phyloP scores from a whole-genome alignment of 2,113 vertebrate genomes.

The Pseudorhombus dupliciocellatus region DNA sequence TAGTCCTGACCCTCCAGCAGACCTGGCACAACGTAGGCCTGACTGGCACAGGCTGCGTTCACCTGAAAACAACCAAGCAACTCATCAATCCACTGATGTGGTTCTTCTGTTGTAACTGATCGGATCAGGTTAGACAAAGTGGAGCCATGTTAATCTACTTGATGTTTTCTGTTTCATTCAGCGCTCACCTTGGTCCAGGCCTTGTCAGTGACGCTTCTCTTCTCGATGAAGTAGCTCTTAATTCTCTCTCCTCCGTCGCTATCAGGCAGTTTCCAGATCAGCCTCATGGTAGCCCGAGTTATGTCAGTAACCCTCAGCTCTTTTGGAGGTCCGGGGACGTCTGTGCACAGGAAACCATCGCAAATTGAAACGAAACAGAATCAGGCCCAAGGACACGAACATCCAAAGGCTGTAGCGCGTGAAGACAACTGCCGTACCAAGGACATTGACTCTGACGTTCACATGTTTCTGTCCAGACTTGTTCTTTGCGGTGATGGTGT shows the following conservation, averaged over 20 bases:
- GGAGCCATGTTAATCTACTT: too few species aligned
- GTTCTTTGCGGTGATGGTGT: conserved; percentile 96
- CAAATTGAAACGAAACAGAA: background rate
- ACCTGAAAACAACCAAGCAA: conserved; percentile 47
- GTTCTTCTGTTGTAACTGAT: background rate
- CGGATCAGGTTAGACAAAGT: too few species aligned
- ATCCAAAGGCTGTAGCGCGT: too few species aligned
- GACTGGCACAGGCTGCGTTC: conserved; percentile 90
- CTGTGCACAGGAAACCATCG: conserved; percentile 70
- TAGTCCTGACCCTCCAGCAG: conserved; percentile 94
- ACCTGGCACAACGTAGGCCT: conserved; percentile 91
- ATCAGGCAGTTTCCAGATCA: conserved; percentile 97
- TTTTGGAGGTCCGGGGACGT: conserved; percentile 94
- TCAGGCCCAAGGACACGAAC: background rate
- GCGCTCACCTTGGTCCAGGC: conserved; percentile 92
- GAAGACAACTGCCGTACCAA: conserved; percentile 81
- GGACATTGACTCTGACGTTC: conserved; percentile 91
- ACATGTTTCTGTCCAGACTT: conserved; percentile 97
- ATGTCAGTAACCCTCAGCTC: conserved; percentile 94
- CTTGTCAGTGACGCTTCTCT: conserved; percentile 90
- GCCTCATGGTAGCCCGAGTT: conserved; percentile 89
- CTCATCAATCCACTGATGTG: too few species aligned
- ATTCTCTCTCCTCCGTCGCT: conserved; percentile 98
- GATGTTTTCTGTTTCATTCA: too few species aligned
- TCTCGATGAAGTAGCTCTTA: conserved; percentile 96